Conservation (phyloP, 2,888 invertebrate genomes). For the Cheilosia vernalis region DNA sequence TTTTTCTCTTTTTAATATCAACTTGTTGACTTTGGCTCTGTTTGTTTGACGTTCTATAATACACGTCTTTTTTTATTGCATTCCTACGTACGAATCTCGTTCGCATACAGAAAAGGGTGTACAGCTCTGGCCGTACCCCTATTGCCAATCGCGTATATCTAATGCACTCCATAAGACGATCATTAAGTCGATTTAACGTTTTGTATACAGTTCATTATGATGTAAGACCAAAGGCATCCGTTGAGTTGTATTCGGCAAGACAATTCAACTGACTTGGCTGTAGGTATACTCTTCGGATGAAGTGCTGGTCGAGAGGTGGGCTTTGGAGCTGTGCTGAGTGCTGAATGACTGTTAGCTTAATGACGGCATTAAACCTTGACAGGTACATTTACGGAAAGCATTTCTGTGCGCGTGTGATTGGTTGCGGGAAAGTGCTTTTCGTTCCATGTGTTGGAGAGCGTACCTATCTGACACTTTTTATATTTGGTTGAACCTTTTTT, state of each 20-base stretch:
- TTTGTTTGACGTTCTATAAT: neutral
- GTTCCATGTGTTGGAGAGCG: neutral
- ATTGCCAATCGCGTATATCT: neutral
- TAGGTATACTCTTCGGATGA: conserved; percentile 26
- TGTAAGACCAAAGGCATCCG: conserved; percentile 40
- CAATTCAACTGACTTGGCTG: neutral
- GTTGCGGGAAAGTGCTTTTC: conserved; percentile 43
- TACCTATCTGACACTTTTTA: conserved; percentile 26
- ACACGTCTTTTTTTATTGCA: conserved; percentile 25
- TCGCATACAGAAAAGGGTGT: conserved; percentile 43
- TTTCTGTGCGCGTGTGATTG: conserved; percentile 22
- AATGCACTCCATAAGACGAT: conserved; percentile 29
- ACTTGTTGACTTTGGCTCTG: conserved; percentile 63
- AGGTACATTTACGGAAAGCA: conserved; percentile 59
- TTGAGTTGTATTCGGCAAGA: conserved; percentile 14
- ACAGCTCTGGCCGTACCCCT: too few relatives aligned
- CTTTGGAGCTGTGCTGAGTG: conserved; percentile 21
- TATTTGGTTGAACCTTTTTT: conserved; percentile 4
- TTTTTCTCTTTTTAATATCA: conserved; percentile 29
- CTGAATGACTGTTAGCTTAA: conserved; percentile 60
- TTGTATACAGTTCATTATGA: conserved; percentile 39
- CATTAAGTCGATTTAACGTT: conserved; percentile 59
- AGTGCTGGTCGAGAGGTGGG: conserved; percentile 23
- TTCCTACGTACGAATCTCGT: conserved; percentile 40
- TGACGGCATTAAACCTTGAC: conserved; percentile 70